These are phyloP conservation scores for Amphiprion clarkii DNA, from an alignment of 2,797 vertebrate species.

Conservation along the genomic window DNA sequence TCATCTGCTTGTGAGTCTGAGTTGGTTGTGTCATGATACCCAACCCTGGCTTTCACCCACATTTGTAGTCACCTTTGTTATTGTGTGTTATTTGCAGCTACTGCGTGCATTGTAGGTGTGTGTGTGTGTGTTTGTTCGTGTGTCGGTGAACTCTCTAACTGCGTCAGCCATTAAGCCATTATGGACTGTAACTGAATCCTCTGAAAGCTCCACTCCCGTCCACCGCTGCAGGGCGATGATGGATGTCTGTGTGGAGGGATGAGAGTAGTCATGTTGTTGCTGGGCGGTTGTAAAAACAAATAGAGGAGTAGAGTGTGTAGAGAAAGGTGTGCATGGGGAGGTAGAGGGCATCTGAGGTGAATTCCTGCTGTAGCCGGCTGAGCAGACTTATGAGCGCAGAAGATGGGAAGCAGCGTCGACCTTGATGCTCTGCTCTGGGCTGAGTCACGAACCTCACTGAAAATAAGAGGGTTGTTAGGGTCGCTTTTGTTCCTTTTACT, in stretches of 20 bases:
- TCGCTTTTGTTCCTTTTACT: slow-evolving; percentile 31
- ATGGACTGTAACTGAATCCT: slow-evolving; percentile 82
- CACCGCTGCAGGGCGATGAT: slow-evolving; percentile 59
- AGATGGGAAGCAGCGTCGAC: slow-evolving; percentile 31
- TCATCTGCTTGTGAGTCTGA: not conserved
- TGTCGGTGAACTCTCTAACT: slow-evolving; percentile 59
- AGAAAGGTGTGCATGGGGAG: slow-evolving; percentile 36
- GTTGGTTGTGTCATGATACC: not conserved
- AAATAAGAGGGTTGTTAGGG: slow-evolving; percentile 23
- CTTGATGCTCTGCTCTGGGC: slow-evolving; percentile 45
- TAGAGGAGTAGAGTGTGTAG: slow-evolving; percentile 46
- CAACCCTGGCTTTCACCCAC: not conserved
- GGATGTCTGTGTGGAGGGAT: slow-evolving; percentile 54
- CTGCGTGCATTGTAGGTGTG: not conserved
- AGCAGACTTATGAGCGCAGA: slow-evolving; percentile 34
- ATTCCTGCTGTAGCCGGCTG: slow-evolving; percentile 7
- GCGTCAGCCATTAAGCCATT: slow-evolving; percentile 76
- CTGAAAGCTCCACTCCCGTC: slow-evolving; percentile 73
- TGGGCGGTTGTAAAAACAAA: slow-evolving; percentile 59
- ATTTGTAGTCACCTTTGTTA: not conserved
- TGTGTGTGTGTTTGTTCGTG: slow-evolving; percentile 25
- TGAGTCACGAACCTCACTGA: slow-evolving; percentile 49
- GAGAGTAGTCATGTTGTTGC: slow-evolving; percentile 40
- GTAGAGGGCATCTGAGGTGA: slow-evolving; percentile 54
- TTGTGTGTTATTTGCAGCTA: slow-evolving; percentile 12